Percentiles rank a stretch among this genome's conserved stretches.
Evolutionary conservation across 2,888 invertebrate species (phyloP).

Genomic region (Chromoteleia sp.): DNA sequence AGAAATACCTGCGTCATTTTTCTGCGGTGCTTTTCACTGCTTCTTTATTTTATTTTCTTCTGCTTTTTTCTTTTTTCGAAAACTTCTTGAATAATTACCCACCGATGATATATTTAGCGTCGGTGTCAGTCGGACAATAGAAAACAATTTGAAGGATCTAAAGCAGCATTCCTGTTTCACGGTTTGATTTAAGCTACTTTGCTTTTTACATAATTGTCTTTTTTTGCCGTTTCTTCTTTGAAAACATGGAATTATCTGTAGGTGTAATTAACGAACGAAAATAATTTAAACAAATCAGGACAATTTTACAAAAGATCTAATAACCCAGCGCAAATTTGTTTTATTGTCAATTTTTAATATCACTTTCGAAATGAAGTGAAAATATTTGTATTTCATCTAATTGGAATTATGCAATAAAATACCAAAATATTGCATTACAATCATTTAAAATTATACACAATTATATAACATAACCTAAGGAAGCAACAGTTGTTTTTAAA

Average conservation of each 20-base stretch:
- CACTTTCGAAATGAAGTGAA: too few relatives aligned
- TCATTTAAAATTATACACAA: too few relatives aligned
- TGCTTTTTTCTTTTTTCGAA: conserved; percentile 9
- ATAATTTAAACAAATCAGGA: too few relatives aligned
- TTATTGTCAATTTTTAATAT: too few relatives aligned
- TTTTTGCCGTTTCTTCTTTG: background rate
- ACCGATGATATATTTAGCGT: conserved; percentile 46
- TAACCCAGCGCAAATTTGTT: too few relatives aligned
- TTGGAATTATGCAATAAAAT: too few relatives aligned
- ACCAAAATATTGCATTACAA: too few relatives aligned
- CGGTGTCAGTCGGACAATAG: conserved; percentile 31
- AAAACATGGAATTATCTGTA: background rate
- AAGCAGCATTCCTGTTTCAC: conserved; percentile 7
- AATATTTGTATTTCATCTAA: too few relatives aligned
- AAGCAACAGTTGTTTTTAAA: too few relatives aligned
- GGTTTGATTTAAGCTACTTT: background rate
- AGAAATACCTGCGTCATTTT: conserved; percentile 56
- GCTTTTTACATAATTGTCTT: conserved; percentile 3
- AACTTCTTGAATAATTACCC: conserved; percentile 40
- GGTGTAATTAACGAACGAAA: background rate
- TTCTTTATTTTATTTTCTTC: conserved; percentile 20
- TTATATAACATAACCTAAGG: too few relatives aligned
- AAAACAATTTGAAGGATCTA: conserved; percentile 19
- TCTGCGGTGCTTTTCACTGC: conserved; percentile 37
- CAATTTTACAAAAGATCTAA: too few relatives aligned